phyloP scores from a whole-genome alignment of 2,113 vertebrate species.

The Caranx melampygus region DNA sequence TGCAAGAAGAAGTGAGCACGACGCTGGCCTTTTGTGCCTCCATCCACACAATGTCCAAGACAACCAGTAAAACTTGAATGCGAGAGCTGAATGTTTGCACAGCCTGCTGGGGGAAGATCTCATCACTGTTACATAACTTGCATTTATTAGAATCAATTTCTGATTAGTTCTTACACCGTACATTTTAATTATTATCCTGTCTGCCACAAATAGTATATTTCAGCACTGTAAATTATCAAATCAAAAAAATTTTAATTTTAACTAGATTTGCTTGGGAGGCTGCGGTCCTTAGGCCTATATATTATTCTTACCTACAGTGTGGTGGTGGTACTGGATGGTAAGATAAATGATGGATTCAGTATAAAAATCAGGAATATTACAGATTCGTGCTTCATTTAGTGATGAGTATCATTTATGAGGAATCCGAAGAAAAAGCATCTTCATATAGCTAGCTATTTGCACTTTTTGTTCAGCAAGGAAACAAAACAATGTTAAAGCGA shows the following conservation, averaged over 20 bases:
- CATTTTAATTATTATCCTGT: not conserved
- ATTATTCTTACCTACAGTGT: not conserved
- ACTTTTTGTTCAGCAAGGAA: no score
- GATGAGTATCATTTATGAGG: no score
- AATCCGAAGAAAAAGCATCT: no score
- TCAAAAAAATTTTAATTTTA: no score
- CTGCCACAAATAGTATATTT: not conserved
- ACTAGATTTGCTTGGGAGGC: not conserved
- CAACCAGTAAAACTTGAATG: constrained; percentile 24
- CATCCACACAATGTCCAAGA: constrained; percentile 62
- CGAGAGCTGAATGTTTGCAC: constrained; percentile 8
- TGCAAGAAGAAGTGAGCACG: constrained; percentile 39
- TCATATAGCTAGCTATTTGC: no score
- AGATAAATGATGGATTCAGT: not conserved
- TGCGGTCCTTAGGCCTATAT: not conserved
- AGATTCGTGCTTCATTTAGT: no score
- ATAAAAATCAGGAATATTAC: not conserved
- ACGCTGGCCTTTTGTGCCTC: constrained; percentile 49
- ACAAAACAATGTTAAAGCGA: no score
- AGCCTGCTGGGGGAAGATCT: constrained; percentile 7
- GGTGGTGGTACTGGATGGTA: not conserved
- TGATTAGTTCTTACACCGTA: not conserved
- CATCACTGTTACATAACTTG: not conserved
- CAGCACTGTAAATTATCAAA: no score
- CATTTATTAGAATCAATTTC: not conserved